Percentiles rank a stretch among this genome's conserved stretches.
These are phyloP conservation scores for Diuraphis noxia DNA, from an alignment of 1,140 invertebrate genomes.

Conservation along the genomic window DNA sequence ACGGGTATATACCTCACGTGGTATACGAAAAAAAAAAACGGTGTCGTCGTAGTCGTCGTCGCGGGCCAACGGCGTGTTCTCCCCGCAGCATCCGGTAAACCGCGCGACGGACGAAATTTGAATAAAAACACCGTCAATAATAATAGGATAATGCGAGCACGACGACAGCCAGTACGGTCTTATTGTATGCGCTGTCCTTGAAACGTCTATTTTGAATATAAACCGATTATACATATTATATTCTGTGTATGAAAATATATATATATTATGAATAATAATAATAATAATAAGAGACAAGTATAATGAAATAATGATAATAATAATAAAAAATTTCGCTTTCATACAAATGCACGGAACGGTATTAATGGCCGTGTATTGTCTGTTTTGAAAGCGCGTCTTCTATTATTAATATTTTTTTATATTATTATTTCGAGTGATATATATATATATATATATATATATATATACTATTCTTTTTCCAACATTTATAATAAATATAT, in stretches of 20 bases:
- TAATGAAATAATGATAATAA: conserved; percentile 29
- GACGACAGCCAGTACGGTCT: conserved; percentile 36
- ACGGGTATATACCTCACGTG: not conserved
- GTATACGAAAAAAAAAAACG: not conserved
- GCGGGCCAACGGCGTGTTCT: not conserved
- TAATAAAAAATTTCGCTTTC: conserved; percentile 49
- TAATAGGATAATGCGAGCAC: conserved; percentile 51
- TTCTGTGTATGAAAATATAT: conserved; percentile 13
- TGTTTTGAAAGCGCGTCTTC: conserved; percentile 53
- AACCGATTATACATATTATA: conserved; percentile 53
- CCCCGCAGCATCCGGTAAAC: conserved; percentile 49
- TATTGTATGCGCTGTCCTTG: conserved; percentile 46
- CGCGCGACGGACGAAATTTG: conserved; percentile 49
- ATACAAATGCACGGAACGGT: conserved; percentile 50
- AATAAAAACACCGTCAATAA: conserved; percentile 54
- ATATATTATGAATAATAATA: conserved; percentile 10
- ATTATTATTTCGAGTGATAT: conserved; percentile 34
- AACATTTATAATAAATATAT: not conserved
- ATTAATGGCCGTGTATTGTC: conserved; percentile 53
- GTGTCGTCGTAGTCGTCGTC: not conserved
- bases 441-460: conserved; percentile 29
- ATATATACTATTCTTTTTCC: conserved; percentile 42
- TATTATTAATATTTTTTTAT: conserved; percentile 50
- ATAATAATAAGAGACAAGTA: conserved; percentile 53
- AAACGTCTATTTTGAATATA: conserved; percentile 54